Base-by-base conservation (phyloP, 92 coral and sea anemone species). In the Metridium senile region DNA sequence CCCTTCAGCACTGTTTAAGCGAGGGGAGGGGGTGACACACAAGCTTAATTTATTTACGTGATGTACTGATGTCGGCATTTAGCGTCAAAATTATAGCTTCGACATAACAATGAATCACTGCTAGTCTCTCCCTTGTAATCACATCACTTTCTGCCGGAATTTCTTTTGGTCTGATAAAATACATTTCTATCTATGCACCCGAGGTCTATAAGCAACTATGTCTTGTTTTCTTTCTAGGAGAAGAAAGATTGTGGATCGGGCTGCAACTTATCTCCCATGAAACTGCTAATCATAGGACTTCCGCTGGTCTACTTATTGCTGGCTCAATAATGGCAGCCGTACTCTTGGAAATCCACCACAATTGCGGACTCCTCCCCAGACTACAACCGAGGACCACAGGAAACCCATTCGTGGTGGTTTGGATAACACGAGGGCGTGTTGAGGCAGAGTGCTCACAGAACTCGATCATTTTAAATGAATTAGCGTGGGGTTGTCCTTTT, bases 181-280 rank as follows among this genome's bases (percentile, higher is more conserved):
- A n/a, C n/a, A n/a, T n/a, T n/a, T n/a, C n/a, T n/a, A n/a, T n/a
- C n/a, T n/a, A n/a, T n/a, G n/a, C n/a, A n/a, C n/a, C n/a, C n/a
- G n/a, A n/a, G n/a, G n/a, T n/a, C n/a, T n/a, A n/a, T n/a, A n/a
- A n/a, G n/a, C n/a, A n/a, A n/a, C 23, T 54, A 17, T 54, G 29
- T 18, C 65, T 26, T 59, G 6, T 30, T 71, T 30, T 49, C 45
- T 20, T 4, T 45, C 30, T 18, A 75, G 71, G 70, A 62, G 57
- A 22, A 53, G 3, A 19, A 62, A 22, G 62, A 47, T 13, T 75
- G 80, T 23, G 70, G 71, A 46, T 75, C 80, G 46, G 80, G 80
- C 3, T 27, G 39, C 71, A 47, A 3, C 52, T 63, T 75, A 47
- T 25, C 71, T 8, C 80, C 80, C 1, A 62, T 63, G 20, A 75